Evolutionary conservation across 2,888 invertebrate species (phyloP).

Genomic region (Chironomus tentans): DNA sequence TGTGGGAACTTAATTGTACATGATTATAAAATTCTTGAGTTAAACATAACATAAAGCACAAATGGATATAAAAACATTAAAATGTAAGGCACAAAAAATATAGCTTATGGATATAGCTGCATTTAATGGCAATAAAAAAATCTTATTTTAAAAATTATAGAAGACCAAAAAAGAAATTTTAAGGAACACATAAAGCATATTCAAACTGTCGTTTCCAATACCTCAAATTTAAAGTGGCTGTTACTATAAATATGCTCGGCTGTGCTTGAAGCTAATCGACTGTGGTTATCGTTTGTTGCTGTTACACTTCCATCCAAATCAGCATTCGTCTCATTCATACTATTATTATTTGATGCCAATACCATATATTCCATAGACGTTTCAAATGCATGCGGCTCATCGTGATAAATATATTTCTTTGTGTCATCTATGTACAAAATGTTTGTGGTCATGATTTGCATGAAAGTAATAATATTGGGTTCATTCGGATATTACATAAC

Average conservation of each 20-base stretch:
- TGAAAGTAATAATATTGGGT: no score
- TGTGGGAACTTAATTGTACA: no score
- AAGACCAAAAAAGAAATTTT: constrained; percentile 13
- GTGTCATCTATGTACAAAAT: constrained; percentile 4
- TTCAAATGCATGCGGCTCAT: constrained; percentile 35
- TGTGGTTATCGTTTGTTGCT: not conserved
- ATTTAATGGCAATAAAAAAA: not conserved
- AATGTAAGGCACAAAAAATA: constrained; percentile 19
- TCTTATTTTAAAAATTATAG: not conserved
- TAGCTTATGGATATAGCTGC: not conserved
- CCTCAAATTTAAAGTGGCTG: constrained; percentile 44
- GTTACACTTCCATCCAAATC: not conserved
- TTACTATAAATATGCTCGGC: constrained; percentile 28
- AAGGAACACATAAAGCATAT: constrained; percentile 29
- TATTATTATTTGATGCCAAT: constrained; percentile 25
- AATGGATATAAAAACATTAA: not conserved
- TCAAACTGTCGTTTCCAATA: constrained; percentile 62
- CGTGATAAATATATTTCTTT: constrained; percentile 30
- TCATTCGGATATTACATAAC: no score
- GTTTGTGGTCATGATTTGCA: no score
- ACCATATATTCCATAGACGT: constrained; percentile 34
- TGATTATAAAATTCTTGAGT: no score
- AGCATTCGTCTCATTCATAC: not conserved
- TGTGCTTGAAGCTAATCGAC: not conserved
- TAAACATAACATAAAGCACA: no score